These are phyloP conservation scores for Micronisus gabar DNA, from an alignment of 2,113 vertebrate genomes.

Conservation along the genomic window DNA sequence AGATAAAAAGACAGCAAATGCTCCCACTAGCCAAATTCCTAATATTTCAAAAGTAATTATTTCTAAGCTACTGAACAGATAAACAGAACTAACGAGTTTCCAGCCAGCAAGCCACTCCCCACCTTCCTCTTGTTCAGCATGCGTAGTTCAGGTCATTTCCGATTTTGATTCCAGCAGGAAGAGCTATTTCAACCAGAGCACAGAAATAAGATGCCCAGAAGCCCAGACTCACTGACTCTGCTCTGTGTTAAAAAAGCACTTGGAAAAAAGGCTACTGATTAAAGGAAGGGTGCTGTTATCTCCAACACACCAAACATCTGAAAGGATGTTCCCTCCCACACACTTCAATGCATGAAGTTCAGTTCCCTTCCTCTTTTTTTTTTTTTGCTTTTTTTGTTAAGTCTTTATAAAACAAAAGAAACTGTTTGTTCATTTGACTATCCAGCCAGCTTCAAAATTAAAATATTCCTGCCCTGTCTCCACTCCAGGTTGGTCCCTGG, in stretches of 20 bases:
- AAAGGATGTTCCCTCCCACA: conserved; percentile 60
- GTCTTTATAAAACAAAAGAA: background rate
- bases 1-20: background rate
- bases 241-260: background rate
- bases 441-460: background rate
- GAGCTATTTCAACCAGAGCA: background rate
- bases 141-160: conserved; percentile 22
- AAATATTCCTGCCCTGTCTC: background rate
- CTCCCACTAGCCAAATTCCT: background rate
- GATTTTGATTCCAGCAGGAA: conserved; percentile 4
- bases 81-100: conserved; percentile 9
- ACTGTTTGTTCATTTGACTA: background rate
- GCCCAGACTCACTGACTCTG: conserved; percentile 13
- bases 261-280: conserved; percentile 24
- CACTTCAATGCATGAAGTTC: background rate
- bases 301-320: background rate
- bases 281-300: conserved; percentile 60
- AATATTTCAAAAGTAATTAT: background rate
- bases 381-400: background rate
- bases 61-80: conserved; percentile 1
- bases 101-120: conserved; percentile 7
- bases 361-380: background rate
- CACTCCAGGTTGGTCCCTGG: background rate
- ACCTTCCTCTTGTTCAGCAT: background rate
- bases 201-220: conserved; percentile 23